Evolutionary conservation across 2,113 vertebrate genomes (phyloP).

Genomic region (Tetrao urogallus): DNA sequence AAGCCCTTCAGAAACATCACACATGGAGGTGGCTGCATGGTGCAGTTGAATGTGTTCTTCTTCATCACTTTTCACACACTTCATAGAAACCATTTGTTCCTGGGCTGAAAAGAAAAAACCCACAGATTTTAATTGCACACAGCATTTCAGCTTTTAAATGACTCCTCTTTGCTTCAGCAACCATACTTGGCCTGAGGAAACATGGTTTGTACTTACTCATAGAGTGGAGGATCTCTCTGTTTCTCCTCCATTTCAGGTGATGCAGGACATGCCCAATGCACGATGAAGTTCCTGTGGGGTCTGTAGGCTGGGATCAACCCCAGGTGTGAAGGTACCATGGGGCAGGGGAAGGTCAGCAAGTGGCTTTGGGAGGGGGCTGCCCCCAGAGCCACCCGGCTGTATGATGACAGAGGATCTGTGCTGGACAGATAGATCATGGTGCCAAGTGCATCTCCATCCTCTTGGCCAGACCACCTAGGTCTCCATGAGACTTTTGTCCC

Average conservation of each 20-base stretch:
- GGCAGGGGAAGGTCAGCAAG: background rate
- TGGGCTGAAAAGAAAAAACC: background rate
- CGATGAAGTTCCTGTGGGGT: too few species aligned
- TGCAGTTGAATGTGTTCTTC: fast-evolving
- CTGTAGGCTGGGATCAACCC: background rate
- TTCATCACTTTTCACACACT: conserved; percentile 1
- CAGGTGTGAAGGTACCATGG: fast-evolving
- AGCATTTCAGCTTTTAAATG: background rate
- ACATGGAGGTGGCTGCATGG: fast-evolving
- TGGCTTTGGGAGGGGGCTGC: background rate
- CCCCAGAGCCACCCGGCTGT: background rate
- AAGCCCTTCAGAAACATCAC: background rate
- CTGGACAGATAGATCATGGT: background rate
- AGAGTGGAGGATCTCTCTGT: background rate
- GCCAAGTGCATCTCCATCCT: background rate
- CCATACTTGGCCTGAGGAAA: background rate
- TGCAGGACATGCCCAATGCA: background rate
- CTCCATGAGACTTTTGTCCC: conserved; percentile 33
- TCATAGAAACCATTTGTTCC: background rate
- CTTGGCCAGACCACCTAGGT: background rate
- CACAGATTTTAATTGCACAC: background rate
- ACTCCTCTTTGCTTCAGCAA: background rate
- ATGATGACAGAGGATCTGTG: background rate
- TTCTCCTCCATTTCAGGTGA: background rate
- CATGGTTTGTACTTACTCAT: background rate